Evolutionary conservation across 2,888 invertebrate genomes (phyloP), one percentile per base, ranked within the genome.

Genomic region (Bembecia ichneumoniformis): DNA sequence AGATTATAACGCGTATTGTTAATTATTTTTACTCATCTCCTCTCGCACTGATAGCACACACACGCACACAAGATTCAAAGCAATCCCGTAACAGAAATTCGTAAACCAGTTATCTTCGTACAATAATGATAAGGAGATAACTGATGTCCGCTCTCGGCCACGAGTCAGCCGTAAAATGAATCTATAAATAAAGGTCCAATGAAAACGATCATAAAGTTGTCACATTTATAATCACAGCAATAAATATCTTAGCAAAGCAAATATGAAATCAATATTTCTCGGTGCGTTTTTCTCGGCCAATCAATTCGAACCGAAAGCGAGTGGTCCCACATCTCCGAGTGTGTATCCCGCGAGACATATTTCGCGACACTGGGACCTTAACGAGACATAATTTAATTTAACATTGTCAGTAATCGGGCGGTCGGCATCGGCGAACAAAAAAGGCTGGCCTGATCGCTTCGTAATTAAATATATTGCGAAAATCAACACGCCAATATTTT

Each of bases 381-480:
- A 63, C 54, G 58, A 55, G 57, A 58, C 56, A 62, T 69, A 67
- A 68, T 71, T 71, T 61, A 73, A 71, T 70, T 70, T 61, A 63
- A 66, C 59, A 62, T 57, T 55, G 56, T 52, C 55, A 15, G 62
- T 60, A 67, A 73, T 70, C 70, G 56, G 28, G 48, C 50, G 28
- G 61, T 59, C 72, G 71, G 70, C 70, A 68, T 73, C 69, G 53
- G 16, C 35, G 50, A 50, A 58, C 58, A 64, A 51, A 48, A 49
- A 69, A 63, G 57, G 55, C 49, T 28, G 20, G 28, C 11, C 10
- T 14, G 17, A 20, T 28, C 15, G 44, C 44, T 11, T 54, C 43
- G 66, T 64, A 74, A 73, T 74, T 73, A 73, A 69, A 65, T 11
- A 64, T 58, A 63, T 72, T 72, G 67, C 64, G 68, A 71, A 73